Evolutionary conservation across 2,888 invertebrate species (phyloP), one percentile per base, ranked within the genome.

Genomic region (Zhengitettix transpicula): DNA sequence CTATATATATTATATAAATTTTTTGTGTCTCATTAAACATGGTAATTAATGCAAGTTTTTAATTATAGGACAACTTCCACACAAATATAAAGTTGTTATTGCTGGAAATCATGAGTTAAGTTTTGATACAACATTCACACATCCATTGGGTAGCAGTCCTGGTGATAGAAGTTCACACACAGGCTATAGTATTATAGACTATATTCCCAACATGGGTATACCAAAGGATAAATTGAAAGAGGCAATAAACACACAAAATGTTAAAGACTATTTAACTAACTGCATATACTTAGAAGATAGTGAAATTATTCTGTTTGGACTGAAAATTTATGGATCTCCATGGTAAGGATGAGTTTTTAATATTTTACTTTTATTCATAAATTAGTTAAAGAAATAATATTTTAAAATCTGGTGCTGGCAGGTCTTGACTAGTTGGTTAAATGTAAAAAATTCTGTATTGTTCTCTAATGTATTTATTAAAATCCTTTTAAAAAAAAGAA

Each of bases 91-190:
- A 74, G 77, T 91, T 61, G 87, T 89, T 0, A 89, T 91, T 66
- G 87, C 88, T 58, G 91, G 91, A 17, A 91, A 91, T 74, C 90
- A 91, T 72, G 90, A 91, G 69, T 73, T 89, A 55, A 87, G 87
- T 68, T 88, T 91, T 69, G 90, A 91, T 72, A 72, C 78, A 41
- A 81, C 79, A 41, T 85, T 85, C 67, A 80, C 81, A 1, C 77
- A 81, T 70, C 78, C 80, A 1, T 66, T 66, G 17, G 64, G 65
- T 16, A 55, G 53, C 10, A 67, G 65, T 52, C 67, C 67, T 62
- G 69, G 69, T 12, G 71, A 73, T 62, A 67, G 69, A 42, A 71
- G 71, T 11, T 77, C 78, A 67, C 78, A 78, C 63, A 75, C 76
- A 1, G 78, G 77, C 28, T 70, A 74, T 63, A 75, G 78, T 59